Base-by-base conservation (phyloP, 2,888 invertebrate genomes). In the Dryobota labecula region DNA sequence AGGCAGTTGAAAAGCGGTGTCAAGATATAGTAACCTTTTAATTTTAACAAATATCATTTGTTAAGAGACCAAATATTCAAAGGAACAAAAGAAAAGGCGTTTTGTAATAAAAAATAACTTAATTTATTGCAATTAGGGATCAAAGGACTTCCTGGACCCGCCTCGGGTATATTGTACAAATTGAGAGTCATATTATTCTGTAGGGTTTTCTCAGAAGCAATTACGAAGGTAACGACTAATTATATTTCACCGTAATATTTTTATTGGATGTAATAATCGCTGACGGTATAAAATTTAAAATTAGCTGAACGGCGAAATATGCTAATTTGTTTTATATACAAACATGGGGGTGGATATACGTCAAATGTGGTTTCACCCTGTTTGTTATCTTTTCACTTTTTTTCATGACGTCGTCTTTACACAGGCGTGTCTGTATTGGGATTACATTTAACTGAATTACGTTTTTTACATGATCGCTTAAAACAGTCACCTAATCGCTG, bases 331-430 rank as follows among this genome's bases (percentile, higher is more conserved):
- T 45, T 62, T 51, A 3, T 9, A 61, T 13, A 53, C 53, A 36
- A 58, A 75, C 43, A 80, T 41, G 33, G 15, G 45, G 33, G 49
- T 45, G 36, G 53, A 45, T 41, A 33, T 41, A 64, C 54, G 45
- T 56, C 49, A 69, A 41, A 56, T 56, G 58, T 63, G 11, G 58
- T 72, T 76, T 56, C n/a, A 20, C 30, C 13, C 36, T 30, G 53
- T 41, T 36, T 43, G 51, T 54, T 43, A 47, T 67, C 47, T 49
- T 11, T 43, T 11, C 13, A n/a, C n/a, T 58, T 56, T 69, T 78
- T 74, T 80, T 45, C 69, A 69, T 64, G 53, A 63, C 58, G 33
- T 68, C 30, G 49, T n/a, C 27, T 76, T 76, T 80, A 33, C 45
- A 43, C 49, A 64, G 27, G 33, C 15, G n/a, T 56, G 18, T 54